Evolutionary conservation across 2,797 vertebrate genomes (phyloP).

Genomic region (Glossophaga mutica): DNA sequence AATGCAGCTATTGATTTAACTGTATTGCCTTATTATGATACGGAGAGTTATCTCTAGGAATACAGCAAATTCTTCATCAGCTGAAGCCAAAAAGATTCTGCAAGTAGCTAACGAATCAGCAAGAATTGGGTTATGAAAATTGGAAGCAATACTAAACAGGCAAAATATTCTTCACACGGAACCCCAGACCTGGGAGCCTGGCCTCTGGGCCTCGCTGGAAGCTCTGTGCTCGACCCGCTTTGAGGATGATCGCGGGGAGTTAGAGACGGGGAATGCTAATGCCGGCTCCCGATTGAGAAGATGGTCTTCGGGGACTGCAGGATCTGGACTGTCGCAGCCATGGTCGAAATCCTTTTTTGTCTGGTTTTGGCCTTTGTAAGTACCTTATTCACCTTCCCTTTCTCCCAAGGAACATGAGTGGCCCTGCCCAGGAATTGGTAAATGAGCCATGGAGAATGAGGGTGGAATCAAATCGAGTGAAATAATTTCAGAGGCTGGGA

Average conservation of each 20-base stretch:
- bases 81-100: neutral
- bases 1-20: neutral
- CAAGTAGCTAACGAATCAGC: neutral
- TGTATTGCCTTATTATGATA: neutral
- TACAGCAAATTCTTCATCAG: neutral
- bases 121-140: neutral
- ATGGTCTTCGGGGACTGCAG: neutral
- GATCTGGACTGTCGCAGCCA: neutral
- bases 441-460: slow-evolving; percentile 73
- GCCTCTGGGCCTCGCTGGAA: neutral
- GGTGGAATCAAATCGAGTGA: slow-evolving; percentile 76
- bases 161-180: neutral
- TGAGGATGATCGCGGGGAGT: neutral
- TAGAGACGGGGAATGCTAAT: slow-evolving; percentile 16
- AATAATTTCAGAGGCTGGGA: slow-evolving; percentile 77
- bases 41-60: neutral
- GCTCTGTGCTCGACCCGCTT: neutral
- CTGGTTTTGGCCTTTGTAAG: slow-evolving; percentile 58
- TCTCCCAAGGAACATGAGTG: slow-evolving; percentile 63
- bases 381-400: slow-evolving; percentile 44
- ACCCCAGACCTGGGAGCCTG: neutral
- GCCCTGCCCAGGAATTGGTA: slow-evolving; percentile 57
- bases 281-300: neutral
- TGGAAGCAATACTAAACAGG: neutral
- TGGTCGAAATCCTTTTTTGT: slow-evolving; percentile 33